Percentiles rank a stretch among this genome's conserved stretches.
Evolutionary conservation across 2,797 vertebrate genomes (phyloP).

Genomic region (Oreonectes daqikongensis): DNA sequence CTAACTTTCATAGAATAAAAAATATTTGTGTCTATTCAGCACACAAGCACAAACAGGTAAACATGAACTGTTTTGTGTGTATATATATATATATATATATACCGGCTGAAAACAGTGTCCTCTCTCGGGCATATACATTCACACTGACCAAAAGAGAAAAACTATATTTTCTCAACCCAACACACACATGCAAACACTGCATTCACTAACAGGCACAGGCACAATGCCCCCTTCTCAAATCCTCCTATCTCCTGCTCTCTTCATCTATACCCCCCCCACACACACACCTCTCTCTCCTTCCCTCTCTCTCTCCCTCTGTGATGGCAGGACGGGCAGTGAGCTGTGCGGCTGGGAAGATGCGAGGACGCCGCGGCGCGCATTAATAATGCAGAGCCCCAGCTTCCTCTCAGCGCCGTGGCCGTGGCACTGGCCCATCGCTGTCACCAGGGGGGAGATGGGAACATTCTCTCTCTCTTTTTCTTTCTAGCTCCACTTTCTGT

Average conservation of each 20-base stretch:
- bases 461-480: conserved; percentile 68
- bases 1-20: neutral
- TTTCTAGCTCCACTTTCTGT: conserved; percentile 42
- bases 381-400: conserved; percentile 86
- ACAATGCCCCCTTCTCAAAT: conserved; percentile 49
- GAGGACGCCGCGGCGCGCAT: conserved; percentile 83
- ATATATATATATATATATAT: conserved; percentile 17
- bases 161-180: conserved; percentile 30
- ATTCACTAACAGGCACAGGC: conserved; percentile 47
- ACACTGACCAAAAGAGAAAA: conserved; percentile 47
- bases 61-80: neutral
- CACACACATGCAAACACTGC: conserved; percentile 29
- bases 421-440: conserved; percentile 84
- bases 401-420: conserved; percentile 79
- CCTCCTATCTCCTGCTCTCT: conserved; percentile 64
- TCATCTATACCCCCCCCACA: conserved; percentile 70
- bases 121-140: conserved; percentile 27
- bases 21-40: conserved; percentile 13
- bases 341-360: conserved; percentile 82
- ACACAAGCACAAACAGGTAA: conserved; percentile 23
- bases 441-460: conserved; percentile 74
- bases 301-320: conserved; percentile 62
- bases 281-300: conserved; percentile 26
- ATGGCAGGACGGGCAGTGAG: conserved; percentile 84
- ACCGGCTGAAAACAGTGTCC: neutral